A percentile compares a stretch with the other conserved stretches of the same genome.
Evolutionary conservation across 2,888 invertebrate genomes (phyloP).

Genomic region (Drosophila putrida): DNA sequence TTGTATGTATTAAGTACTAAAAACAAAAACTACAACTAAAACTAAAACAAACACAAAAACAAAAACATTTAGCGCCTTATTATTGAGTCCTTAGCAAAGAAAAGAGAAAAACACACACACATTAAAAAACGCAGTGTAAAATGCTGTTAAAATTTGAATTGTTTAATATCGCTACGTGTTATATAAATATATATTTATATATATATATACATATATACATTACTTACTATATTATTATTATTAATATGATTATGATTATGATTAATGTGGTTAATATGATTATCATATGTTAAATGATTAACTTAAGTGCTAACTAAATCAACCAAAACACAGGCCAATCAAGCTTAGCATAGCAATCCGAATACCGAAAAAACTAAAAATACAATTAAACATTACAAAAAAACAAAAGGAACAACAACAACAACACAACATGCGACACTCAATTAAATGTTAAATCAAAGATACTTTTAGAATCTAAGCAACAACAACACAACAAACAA

Average conservation of each 20-base stretch:
- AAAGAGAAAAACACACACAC: slow-evolving; percentile 16
- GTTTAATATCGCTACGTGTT: slow-evolving; percentile 55
- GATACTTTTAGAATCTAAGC: slow-evolving; percentile 64
- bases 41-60: slow-evolving; percentile 7
- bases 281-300: slow-evolving; percentile 59
- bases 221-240: slow-evolving; percentile 27
- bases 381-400: slow-evolving; percentile 15
- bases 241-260: slow-evolving; percentile 28
- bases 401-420: slow-evolving; percentile 21
- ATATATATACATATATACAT: slow-evolving; percentile 39
- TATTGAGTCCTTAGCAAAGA: slow-evolving; percentile 70
- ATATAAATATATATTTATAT: slow-evolving; percentile 34
- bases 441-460: slow-evolving; percentile 76
- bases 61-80: slow-evolving; percentile 69
- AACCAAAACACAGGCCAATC: slow-evolving; percentile 65
- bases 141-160: slow-evolving; percentile 47
- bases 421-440: slow-evolving; percentile 58
- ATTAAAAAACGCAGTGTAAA: slow-evolving; percentile 14
- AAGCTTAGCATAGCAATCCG: slow-evolving; percentile 62
- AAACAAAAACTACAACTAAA: slow-evolving; percentile 2
- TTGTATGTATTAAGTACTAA: slow-evolving; percentile 34
- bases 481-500: slow-evolving; percentile 15
- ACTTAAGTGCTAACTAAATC: slow-evolving; percentile 58
- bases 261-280: slow-evolving; percentile 38
- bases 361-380: slow-evolving; percentile 41